phyloP scores from a whole-genome alignment of 2,113 vertebrate genomes.

The Ovis aries region ARS-UI_Ramb_v3.0 NC_056055.1:60643001-60643500 shows the following conservation, averaged over 20 bases:
- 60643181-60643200: background rate
- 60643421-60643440: background rate
- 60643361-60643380: background rate
- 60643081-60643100: too few species aligned
- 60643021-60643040: too few species aligned
- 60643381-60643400: constrained; percentile 1
- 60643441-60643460: background rate
- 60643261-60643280: background rate
- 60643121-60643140: background rate
- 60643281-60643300: background rate
- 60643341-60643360: background rate
- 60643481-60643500: background rate
- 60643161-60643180: background rate
- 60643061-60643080: too few species aligned
- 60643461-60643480: background rate
- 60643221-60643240: background rate
- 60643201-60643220: background rate
- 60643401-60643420: background rate
- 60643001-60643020: too few species aligned
- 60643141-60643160: background rate
- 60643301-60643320: background rate
- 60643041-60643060: too few species aligned
- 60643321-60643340: background rate
- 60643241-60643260: background rate
- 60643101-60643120: too few species aligned